Evolutionary conservation across 2,797 vertebrate genomes (phyloP), one percentile per base, ranked within the genome.

Genomic region (Enteromius mattozi): DNA sequence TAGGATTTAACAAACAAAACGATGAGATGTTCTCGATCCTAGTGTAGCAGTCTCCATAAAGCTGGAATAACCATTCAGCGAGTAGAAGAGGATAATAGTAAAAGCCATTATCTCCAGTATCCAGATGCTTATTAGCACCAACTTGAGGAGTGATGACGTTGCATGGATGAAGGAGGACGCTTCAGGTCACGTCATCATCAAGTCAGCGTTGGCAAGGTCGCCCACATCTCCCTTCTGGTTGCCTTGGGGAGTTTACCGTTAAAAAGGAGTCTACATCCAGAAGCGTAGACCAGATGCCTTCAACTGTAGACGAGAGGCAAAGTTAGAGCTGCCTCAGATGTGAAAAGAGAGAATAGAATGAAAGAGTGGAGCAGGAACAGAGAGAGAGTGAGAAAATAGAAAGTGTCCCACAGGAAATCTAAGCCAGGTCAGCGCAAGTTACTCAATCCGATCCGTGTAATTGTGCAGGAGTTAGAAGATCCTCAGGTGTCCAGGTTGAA

Each of bases 391-490:
- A 87, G 81, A 70, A 88, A 89, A 86, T 80, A 69, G 84, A 88
- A 84, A 88, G 86, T 37, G 45, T 88, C 95, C 92, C 94, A 70
- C 88, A 56, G 93, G 94, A 93, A 90, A 93, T 92, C 72, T 49
- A 87, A 75, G 92, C 90, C 93, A 92, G 94, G 94, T 93, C 93
- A 92, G 87, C 87, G 83, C 71, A 40, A 37, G 37, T 16, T 35
- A 70, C 35, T 42, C 82, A 77, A 78, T 69, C 81, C 10, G 6
- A 68, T 82, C 59, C 59, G 76, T 10, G 24, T 59, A 66, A 37
- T 63, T 33, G 37, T 45, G 37, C 56, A 65, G 2, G 14, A 65
- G 56, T 66, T 51, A 49, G 17, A 82, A 40, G 81, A 49, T 76
- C 45, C 47, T 68, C 68, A 51, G 10, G 45, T 24, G 65, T 54